Conservation (phyloP, 2,888 invertebrate species). For the Zygaena filipendulae region DNA sequence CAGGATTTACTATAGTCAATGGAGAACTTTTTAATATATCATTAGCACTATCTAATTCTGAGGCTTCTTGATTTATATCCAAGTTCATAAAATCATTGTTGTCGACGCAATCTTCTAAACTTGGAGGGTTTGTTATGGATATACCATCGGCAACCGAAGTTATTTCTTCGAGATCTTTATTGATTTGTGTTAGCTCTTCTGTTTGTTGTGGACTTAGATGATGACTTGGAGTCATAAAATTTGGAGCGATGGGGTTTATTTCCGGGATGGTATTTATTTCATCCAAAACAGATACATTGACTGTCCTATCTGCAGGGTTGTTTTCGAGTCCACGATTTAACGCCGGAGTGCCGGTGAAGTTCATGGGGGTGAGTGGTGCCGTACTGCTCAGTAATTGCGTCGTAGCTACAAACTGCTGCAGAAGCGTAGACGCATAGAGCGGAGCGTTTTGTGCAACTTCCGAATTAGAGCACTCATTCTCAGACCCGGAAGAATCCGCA, state of each 20-base stretch:
- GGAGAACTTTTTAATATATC: slow-evolving; percentile 57
- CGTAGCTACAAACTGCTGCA: slow-evolving; percentile 85
- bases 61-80: slow-evolving; percentile 45
- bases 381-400: slow-evolving; percentile 75
- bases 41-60: slow-evolving; percentile 45
- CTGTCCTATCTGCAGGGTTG: slow-evolving; percentile 38
- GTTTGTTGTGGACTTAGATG: slow-evolving; percentile 60
- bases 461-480: slow-evolving; percentile 72
- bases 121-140: slow-evolving; percentile 46
- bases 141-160: slow-evolving; percentile 45
- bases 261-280: slow-evolving; percentile 47
- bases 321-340: slow-evolving; percentile 29
- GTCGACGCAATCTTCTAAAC: slow-evolving; percentile 58
- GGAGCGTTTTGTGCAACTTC: slow-evolving; percentile 62
- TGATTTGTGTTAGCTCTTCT: slow-evolving; percentile 57
- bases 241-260: slow-evolving; percentile 45
- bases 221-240: slow-evolving; percentile 41
- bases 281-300: slow-evolving; percentile 49
- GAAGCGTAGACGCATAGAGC: slow-evolving; percentile 77
- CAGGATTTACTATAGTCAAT: slow-evolving; percentile 31
- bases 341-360: slow-evolving; percentile 26
- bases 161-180: slow-evolving; percentile 61
- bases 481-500: slow-evolving; percentile 75
- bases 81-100: slow-evolving; percentile 58
- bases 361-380: slow-evolving; percentile 40